Evolutionary conservation across 2,797 vertebrate genomes (phyloP).

Genomic region (Euthynnus affinis): DNA sequence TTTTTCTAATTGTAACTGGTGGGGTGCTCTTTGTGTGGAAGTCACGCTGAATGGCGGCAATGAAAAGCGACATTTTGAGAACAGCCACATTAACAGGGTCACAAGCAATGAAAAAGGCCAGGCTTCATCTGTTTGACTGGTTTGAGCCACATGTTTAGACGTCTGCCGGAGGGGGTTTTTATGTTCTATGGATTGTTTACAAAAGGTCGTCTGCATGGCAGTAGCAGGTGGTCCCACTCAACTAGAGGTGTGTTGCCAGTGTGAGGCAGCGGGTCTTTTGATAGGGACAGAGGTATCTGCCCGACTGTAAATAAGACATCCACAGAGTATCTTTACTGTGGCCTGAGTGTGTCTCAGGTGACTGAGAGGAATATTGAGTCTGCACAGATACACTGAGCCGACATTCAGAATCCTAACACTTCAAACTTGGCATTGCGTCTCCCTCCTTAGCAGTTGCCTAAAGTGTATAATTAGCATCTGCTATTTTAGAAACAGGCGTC

Average conservation of each 20-base stretch:
- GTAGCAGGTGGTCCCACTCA: slow-evolving; percentile 71
- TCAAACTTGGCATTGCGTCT: slow-evolving; percentile 74
- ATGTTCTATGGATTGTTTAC: slow-evolving; percentile 48
- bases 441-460: slow-evolving; percentile 79
- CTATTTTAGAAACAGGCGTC: slow-evolving; percentile 81
- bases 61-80: slow-evolving; percentile 58
- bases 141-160: slow-evolving; percentile 52
- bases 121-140: slow-evolving; percentile 45
- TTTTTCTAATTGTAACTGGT: slow-evolving; percentile 24
- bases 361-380: slow-evolving; percentile 58
- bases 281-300: background rate
- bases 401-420: slow-evolving; percentile 74
- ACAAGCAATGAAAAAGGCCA: slow-evolving; percentile 32
- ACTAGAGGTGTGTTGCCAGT: slow-evolving; percentile 36
- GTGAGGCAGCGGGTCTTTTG: slow-evolving; percentile 4
- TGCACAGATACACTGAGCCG: slow-evolving; percentile 61
- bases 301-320: slow-evolving; percentile 67
- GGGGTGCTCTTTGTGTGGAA: slow-evolving; percentile 12
- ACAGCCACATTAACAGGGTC: slow-evolving; percentile 43
- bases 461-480: slow-evolving; percentile 84
- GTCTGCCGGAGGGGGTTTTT: slow-evolving; percentile 29
- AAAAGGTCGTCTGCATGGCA: slow-evolving; percentile 43
- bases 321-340: slow-evolving; percentile 40
- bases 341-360: slow-evolving; percentile 61
- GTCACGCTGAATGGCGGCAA: slow-evolving; percentile 18